These are phyloP conservation scores for Spicauda simplicius DNA, from an alignment of 2,888 invertebrate species.

Conservation along the genomic window DNA sequence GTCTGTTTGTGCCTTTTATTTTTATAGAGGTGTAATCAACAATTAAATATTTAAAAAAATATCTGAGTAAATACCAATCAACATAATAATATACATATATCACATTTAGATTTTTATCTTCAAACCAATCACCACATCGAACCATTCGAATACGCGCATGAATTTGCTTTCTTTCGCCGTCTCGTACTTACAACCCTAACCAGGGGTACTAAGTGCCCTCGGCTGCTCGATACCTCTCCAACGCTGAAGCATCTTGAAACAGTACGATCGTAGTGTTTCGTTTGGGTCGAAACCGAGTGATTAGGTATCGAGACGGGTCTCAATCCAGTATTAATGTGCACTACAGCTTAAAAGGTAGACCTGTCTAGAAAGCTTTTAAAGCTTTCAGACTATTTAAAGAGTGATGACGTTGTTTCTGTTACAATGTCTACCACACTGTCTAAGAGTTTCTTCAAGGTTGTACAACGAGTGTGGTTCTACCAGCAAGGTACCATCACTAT, in stretches of 20 bases:
- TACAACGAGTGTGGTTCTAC: too few species aligned
- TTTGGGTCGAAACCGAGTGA: conserved; percentile 40
- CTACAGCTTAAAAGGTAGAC: conserved; percentile 12
- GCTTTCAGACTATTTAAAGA: conserved; percentile 9
- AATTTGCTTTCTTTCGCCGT: conserved; percentile 10
- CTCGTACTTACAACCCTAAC: conserved; percentile 29
- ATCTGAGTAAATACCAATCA: too few species aligned
- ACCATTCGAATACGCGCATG: not conserved
- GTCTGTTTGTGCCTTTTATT: too few species aligned
- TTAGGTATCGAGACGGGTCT: conserved; percentile 41
- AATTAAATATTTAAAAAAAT: too few species aligned
- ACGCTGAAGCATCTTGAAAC: conserved; percentile 29
- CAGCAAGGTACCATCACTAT: too few species aligned
- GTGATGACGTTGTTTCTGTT: not conserved
- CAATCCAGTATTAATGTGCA: conserved; percentile 28
- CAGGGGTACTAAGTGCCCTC: conserved; percentile 55
- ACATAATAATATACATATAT: too few species aligned
- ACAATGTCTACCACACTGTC: not conserved
- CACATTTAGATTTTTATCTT: not conserved
- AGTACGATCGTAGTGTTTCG: conserved; percentile 35
- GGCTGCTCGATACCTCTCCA: conserved; percentile 14
- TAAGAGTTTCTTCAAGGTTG: too few species aligned
- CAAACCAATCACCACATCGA: conserved; percentile 8
- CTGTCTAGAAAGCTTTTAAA: conserved; percentile 11
- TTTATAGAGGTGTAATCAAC: too few species aligned